A percentile compares a stretch with the other conserved stretches of the same genome.
phyloP scores from a whole-genome alignment of 2,888 invertebrate species.

The Drosophila mimica region DNA sequence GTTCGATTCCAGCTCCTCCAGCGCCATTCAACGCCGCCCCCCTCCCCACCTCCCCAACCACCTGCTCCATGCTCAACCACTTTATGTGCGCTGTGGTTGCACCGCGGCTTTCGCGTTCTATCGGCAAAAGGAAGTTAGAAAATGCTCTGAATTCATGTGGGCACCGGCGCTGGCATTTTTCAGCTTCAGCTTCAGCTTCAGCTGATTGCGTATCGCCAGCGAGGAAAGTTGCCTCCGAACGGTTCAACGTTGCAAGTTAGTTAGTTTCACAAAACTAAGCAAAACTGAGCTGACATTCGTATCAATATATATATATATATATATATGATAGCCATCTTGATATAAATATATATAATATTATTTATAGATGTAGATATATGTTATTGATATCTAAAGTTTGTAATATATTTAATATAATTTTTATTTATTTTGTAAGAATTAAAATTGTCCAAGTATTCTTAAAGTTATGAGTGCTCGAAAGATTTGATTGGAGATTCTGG shows the following conservation, averaged over 20 bases:
- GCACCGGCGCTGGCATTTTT: slow-evolving; percentile 58
- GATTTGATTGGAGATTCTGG: background rate
- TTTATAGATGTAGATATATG: background rate
- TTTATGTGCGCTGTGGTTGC: slow-evolving; percentile 26
- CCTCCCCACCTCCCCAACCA: background rate
- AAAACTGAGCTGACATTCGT: background rate
- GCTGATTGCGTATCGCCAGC: slow-evolving; percentile 54
- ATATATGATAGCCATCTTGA: background rate
- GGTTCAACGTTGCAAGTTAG: slow-evolving; percentile 18
- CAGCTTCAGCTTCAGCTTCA: slow-evolving; percentile 52
- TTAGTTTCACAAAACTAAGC: slow-evolving; percentile 25
- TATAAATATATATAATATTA: too few relatives aligned
- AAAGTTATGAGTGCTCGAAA: background rate
- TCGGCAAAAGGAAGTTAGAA: slow-evolving; percentile 77
- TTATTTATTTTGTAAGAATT: background rate
- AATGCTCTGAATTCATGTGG: slow-evolving; percentile 77
- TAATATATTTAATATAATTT: background rate
- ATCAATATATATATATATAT: background rate
- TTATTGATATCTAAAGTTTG: background rate
- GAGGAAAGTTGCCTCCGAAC: slow-evolving; percentile 23
- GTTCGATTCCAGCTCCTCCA: slow-evolving; percentile 46
- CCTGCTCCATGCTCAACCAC: slow-evolving; percentile 35
- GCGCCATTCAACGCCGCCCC: background rate
- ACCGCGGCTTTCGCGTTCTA: slow-evolving; percentile 55
- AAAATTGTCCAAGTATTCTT: background rate